Evolutionary conservation across 2,888 invertebrate genomes (phyloP), one percentile per base, ranked within the genome.

Genomic region (Drosophila yooni): DNA sequence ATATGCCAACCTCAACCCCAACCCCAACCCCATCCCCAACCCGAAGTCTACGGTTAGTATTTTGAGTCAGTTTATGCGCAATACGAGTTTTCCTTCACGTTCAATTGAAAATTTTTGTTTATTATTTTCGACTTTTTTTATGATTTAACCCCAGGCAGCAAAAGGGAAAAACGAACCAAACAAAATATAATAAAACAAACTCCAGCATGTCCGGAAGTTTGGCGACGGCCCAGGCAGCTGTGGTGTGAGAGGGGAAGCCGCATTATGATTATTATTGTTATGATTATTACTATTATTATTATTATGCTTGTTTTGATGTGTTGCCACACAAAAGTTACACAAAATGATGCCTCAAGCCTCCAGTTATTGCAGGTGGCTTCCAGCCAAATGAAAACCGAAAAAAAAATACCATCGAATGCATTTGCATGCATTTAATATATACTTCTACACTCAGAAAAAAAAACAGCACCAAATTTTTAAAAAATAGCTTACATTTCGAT

Each of bases 71-170:
- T 88, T 84, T 82, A 81, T 89, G 86, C 71, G 71, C 74, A 52
- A 57, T 88, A 80, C 87, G 86, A 72, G 86, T 86, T 86, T 86
- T 89, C 70, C 89, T 88, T 86, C 89, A 88, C 90, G 87, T 90
- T 90, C 90, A 90, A 88, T 88, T 88, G 80, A 88, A 90, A 67
- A 76, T 76, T 80, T 84, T 90, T 88, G 87, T 88, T 88, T 88
- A 88, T 90, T 90, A 83, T 88, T 90, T 90, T 83, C 74, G 74
- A 79, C 69, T 86, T 83, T 88, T 86, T 88, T 87, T 90, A 89
- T 90, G 90, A 88, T 88, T 90, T 83, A 83, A 88, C 89, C 89
- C 90, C 87, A 89, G 36, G 58, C 54, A 69, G 56, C 56, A 38
- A 18, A 58, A 63, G 72, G 69, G 50, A 40, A 62, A 61, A 61